These are phyloP conservation scores for Pseudococcus jackbeardsleyi DNA, from an alignment of 2,888 invertebrate genomes.

Conservation along the genomic window DNA sequence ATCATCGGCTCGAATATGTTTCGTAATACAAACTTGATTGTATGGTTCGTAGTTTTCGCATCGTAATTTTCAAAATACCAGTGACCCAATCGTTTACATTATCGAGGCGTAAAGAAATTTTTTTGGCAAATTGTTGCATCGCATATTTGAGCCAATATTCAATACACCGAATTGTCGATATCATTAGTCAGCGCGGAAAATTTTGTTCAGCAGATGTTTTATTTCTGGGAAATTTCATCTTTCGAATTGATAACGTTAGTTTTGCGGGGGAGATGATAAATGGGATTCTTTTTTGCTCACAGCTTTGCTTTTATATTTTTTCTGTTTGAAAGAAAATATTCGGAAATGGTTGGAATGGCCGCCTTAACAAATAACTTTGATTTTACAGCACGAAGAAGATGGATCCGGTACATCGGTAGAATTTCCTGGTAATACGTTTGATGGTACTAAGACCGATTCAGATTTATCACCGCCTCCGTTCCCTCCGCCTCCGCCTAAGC, in stretches of 20 bases:
- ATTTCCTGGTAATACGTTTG: not conserved
- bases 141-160: not conserved
- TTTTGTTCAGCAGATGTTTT: not conserved
- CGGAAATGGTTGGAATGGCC: not conserved
- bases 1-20: not conserved
- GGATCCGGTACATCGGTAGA: not conserved
- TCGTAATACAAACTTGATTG: not conserved
- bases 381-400: slow-evolving; percentile 6
- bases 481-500: slow-evolving; percentile 15
- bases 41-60: not conserved
- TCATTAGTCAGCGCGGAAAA: not conserved
- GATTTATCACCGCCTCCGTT: not conserved
- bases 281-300: not conserved
- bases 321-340: not conserved
- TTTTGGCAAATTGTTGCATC: slow-evolving; percentile 8
- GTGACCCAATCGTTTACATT: not conserved
- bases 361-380: not conserved
- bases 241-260: not conserved
- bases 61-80: not conserved
- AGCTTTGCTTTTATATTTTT: not conserved
- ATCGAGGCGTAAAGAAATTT: not conserved
- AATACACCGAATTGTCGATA: not conserved
- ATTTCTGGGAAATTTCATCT: not conserved
- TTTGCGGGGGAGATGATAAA: not conserved
- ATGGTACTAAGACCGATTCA: not conserved